Evolutionary conservation across 35 echinoderm and acorn worm species (phyloP), one percentile per base, ranked within the genome.

Genomic region (Ophiothrix spiculata): DNA sequence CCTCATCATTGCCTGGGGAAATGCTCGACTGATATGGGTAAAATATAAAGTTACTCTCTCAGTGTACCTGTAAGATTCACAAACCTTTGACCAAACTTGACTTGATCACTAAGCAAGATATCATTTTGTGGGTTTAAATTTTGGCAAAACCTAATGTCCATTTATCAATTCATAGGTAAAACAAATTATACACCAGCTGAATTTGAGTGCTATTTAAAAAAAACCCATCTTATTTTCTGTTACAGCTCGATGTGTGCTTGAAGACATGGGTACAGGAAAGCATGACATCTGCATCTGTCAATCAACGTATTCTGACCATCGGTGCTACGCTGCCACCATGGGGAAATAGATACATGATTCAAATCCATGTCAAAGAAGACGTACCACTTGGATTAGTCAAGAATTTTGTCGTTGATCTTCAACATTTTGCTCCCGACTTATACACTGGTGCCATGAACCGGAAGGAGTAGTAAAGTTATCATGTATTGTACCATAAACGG

Each of bases 241-340:
- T 56, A 82, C 28, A 82, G 40, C 32, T 46, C 19, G 80, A 82
- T 32, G 54, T 82, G 80, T 82, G 80, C 31, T 82, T 45, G 39
- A 82, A 82, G 33, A 46, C 41, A 21, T 82, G 80, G 80, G 34
- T 34, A 32, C 38, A 39, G 23, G 39, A 45, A 12, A 32, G 54
- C 40, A 32, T 46, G 8, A 25, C 49, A 45, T 46, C 80, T 45
- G n/a, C 49, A 1, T 38, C 39, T 45, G 35, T 45, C 19, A 82
- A 82, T 56, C 32, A 39, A 0, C 80, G 80, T 39, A 82, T 82
- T 32, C 49, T 82, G 21, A 46, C 80, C 41, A 41, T 82, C 39
- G 80, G 80, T 23, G 80, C 54, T 16, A 45, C 49, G 15, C n/a
- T 82, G 29, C 80, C 80, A 6, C 80, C 80, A 6, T 82, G 80